phyloP scores from a whole-genome alignment of 2,888 invertebrate genomes.

The Syrista parreyssii region DNA sequence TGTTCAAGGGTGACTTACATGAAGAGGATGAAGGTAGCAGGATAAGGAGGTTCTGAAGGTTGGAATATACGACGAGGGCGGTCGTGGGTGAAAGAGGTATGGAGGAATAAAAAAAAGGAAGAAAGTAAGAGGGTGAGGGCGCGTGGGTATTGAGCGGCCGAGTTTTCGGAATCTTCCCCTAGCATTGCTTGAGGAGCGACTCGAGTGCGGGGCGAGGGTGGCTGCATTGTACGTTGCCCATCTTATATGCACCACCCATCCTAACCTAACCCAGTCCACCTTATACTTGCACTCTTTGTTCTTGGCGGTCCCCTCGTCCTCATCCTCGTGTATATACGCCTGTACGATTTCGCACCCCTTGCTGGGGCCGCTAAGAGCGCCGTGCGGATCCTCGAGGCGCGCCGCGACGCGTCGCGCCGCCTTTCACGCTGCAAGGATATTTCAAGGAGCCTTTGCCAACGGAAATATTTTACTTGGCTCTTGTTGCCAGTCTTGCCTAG shows the following conservation, averaged over 20 bases:
- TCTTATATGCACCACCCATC: constrained; percentile 65
- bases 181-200: constrained; percentile 61
- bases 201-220: constrained; percentile 61
- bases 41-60: not conserved
- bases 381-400: constrained; percentile 29
- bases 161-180: constrained; percentile 59
- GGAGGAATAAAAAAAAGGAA: constrained; percentile 30
- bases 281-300: constrained; percentile 65
- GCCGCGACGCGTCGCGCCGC: constrained; percentile 16
- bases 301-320: constrained; percentile 50
- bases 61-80: constrained; percentile 20
- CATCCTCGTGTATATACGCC: constrained; percentile 43
- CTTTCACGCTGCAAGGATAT: constrained; percentile 1
- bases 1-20: not conserved
- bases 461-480: not conserved
- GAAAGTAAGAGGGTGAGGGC: constrained; percentile 44
- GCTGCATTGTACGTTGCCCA: constrained; percentile 64
- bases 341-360: constrained; percentile 62
- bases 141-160: constrained; percentile 60
- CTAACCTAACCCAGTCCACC: constrained; percentile 52
- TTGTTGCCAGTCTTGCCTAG: not conserved
- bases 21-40: not conserved
- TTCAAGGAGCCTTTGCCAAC: not conserved
- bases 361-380: constrained; percentile 30
- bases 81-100: constrained; percentile 7